A percentile compares a stretch with the other conserved stretches of the same genome.
phyloP scores from a whole-genome alignment of 2,113 vertebrate genomes.

The Smithornis capensis region DNA sequence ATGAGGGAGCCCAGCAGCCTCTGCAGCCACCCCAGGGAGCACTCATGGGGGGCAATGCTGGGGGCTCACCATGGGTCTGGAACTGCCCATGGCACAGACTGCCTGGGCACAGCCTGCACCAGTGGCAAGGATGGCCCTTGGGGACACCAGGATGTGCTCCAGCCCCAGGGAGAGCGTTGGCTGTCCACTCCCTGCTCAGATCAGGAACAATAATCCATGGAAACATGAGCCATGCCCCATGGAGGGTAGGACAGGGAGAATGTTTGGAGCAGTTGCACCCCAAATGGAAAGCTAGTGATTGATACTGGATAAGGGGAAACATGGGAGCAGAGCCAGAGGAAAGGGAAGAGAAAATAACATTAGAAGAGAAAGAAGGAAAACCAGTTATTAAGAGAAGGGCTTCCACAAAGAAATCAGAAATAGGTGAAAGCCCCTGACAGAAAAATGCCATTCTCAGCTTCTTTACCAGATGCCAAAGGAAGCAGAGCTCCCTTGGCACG shows the following conservation, averaged over 20 bases:
- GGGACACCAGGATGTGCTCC: not conserved
- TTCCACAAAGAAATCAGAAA: not conserved
- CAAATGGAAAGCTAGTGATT: not conserved
- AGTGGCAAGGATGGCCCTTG: not conserved
- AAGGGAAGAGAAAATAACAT: not conserved
- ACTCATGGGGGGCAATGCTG: not conserved
- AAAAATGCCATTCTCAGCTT: not conserved
- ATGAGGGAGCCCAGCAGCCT: not conserved
- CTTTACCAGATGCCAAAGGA: not conserved
- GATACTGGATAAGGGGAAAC: not conserved
- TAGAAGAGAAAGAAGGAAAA: not conserved
- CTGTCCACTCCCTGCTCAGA: not conserved
- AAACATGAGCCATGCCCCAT: fast-evolving
- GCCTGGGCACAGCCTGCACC: not conserved
- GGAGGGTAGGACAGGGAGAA: not conserved
- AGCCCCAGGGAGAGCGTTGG: not conserved
- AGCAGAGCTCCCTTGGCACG: not conserved
- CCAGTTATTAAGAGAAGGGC: not conserved
- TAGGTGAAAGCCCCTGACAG: not conserved
- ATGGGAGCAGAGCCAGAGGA: not conserved
- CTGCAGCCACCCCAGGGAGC: not conserved
- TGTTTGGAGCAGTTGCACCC: not conserved
- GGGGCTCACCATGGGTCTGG: not conserved
- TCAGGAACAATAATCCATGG: not conserved
- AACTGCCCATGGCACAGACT: not conserved